Conservation (phyloP, 2,888 invertebrate species). For the Eugnorisma glareosa region DNA sequence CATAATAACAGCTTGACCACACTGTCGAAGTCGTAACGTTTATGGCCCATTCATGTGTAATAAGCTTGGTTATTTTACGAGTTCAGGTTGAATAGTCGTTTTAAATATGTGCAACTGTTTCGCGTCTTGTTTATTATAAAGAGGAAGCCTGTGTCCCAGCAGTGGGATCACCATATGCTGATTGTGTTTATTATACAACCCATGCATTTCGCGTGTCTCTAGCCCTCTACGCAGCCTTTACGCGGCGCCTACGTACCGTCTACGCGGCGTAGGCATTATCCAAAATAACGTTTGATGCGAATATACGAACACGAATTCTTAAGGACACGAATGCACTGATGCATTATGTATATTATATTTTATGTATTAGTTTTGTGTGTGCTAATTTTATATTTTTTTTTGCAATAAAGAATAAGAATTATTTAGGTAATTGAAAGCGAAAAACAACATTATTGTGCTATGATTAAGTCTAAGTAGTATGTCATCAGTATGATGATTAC, state of each 20-base stretch:
- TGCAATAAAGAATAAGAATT: no score
- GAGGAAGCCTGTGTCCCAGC: background rate
- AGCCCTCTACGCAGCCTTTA: background rate
- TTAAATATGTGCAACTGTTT: slow-evolving; percentile 37
- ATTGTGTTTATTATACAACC: background rate
- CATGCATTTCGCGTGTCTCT: background rate
- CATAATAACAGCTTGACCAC: slow-evolving; percentile 15
- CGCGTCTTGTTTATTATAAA: background rate
- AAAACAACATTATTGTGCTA: background rate
- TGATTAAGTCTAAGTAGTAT: no score
- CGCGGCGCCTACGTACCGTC: background rate
- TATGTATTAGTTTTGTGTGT: no score
- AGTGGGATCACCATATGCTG: background rate
- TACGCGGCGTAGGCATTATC: background rate
- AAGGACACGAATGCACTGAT: no score
- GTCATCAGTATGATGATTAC: background rate
- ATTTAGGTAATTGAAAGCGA: background rate
- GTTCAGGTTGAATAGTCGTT: slow-evolving; percentile 17
- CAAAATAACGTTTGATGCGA: background rate
- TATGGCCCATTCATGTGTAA: slow-evolving; percentile 34
- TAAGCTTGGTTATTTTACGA: slow-evolving; percentile 18
- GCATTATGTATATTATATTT: no score
- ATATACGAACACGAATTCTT: no score
- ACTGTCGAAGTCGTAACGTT: slow-evolving; percentile 33
- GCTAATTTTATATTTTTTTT: no score